Evolutionary conservation across 2,113 vertebrate genomes (phyloP), one percentile per base, ranked within the genome.

Genomic region (Pundamilia nyererei): DNA sequence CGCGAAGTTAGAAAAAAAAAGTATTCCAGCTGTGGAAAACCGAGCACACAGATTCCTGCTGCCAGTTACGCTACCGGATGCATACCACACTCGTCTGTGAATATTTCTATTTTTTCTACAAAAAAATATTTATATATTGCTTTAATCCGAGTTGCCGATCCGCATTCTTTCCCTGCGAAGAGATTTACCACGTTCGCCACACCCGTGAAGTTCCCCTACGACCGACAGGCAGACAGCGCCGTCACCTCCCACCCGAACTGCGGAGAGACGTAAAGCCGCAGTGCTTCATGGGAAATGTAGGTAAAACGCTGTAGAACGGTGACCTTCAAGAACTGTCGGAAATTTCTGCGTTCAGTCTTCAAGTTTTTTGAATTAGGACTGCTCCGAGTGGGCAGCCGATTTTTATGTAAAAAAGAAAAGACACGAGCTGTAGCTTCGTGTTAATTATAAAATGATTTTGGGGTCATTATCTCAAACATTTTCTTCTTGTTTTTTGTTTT

Each of bases 111-210:
- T 29, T 45, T 6, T 15, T 21, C 60, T 31, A 24, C 19, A 29
- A 15, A 17, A 31, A 29, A 42, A 2, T 75, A 9, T 38, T n/a
- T 54, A 14, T 42, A 40, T 49, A 53, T 55, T 58, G 19, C 7
- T 88, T 85, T 35, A 89, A 55, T 80, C 47, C 82, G 35, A 45
- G 19, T 7, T 56, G 79, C 83, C 84, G 81, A 49, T 79, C 12
- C 75, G 81, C 91, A 91, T 93, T 92, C 85, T 88, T 89, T 79
- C 54, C 85, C 86, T 45, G 79, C 84, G 88, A 87, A 81, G 86
- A 94, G 94, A 95, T 96, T 95, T 94, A 86, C 93, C 90, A 91
- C 92, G 81, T 91, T 93, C 81, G 95, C 96, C 96, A 97, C 96
- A 96, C 96, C 96, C 96, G 96, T 35, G 89, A 95, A 95, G 94